Evolutionary conservation across 2,797 vertebrate species (phyloP), one percentile per base, ranked within the genome.

Genomic region (Aplochiton taeniatus): DNA sequence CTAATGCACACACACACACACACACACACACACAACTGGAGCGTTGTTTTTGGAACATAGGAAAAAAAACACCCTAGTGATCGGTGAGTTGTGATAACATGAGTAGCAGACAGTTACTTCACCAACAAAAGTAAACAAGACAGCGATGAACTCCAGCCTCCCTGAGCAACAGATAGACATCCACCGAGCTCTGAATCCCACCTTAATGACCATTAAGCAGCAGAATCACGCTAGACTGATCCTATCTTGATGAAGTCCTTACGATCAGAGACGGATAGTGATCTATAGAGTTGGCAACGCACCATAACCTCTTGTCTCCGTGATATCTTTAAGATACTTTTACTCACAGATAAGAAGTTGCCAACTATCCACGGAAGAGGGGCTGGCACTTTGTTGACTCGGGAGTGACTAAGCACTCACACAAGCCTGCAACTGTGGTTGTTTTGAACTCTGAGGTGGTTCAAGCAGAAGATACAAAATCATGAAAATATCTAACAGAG

Each of bases 81-180:
- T 87, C 83, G 83, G 71, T 86, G 78, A 77, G 68, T 61, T n/a
- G 68, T 11, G 82, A 89, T 87, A 87, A 87, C 78, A 70, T 11
- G 67, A 79, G 78, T 79, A 68, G 58, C 67, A 74, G 70, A 70
- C 74, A 63, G 55, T 62, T 60, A 61, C 45, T 52, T 69, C 14
- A 48, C 61, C 55, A 46, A 65, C 17, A 9, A 67, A 70, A 64
- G 74, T 72, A 81, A 83, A 85, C 72, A 76, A 53, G 68, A 77
- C 68, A 82, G 68, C 79, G 76, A 81, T 73, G 60, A 58, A 58
- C 49, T 74, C 70, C 58, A 78, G 55, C 74, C 56, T 73, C 51
- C 44, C 43, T 78, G 54, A 70, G 68, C 63, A 31, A 31, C 31
- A 31, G 3, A 14, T 51, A 59, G 53, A 59, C 58, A 65, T 80